Percentiles rank a stretch among this genome's conserved stretches.
phyloP scores from a whole-genome alignment of 1,140 invertebrate species.

The Zaprionus lachaisei region DNA sequence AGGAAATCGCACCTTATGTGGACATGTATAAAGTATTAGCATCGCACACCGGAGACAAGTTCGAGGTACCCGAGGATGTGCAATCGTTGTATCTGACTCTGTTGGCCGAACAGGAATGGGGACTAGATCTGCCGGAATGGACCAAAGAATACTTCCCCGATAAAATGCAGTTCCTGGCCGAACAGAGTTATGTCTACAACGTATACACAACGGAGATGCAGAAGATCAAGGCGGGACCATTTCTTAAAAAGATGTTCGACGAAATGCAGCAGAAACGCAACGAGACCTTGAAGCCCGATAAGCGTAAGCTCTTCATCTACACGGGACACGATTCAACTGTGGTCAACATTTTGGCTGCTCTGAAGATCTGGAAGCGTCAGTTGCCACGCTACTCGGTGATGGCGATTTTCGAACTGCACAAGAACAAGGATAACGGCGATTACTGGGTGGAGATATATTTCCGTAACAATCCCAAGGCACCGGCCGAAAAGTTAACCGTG shows the following conservation, averaged over 20 bases:
- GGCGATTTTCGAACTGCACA: constrained; percentile 90
- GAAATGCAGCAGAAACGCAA: constrained; percentile 86
- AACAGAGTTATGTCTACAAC: constrained; percentile 87
- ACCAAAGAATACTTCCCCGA: constrained; percentile 87
- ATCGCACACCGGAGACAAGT: constrained; percentile 85
- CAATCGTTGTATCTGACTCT: constrained; percentile 88
- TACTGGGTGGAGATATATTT: constrained; percentile 87
- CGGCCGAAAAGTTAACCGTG: constrained; percentile 86
- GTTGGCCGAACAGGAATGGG: constrained; percentile 87
- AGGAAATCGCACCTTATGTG: constrained; percentile 85
- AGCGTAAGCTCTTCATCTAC: constrained; percentile 88
- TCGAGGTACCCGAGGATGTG: constrained; percentile 88
- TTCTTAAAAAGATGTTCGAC: constrained; percentile 88
- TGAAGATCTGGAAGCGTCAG: constrained; percentile 90
- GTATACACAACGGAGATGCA: constrained; percentile 87
- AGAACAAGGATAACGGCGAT: constrained; percentile 84
- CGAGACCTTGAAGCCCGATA: constrained; percentile 84
- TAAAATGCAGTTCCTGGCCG: constrained; percentile 86
- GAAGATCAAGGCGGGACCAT: constrained; percentile 87
- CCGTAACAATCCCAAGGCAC: constrained; percentile 86
- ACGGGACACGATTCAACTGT: constrained; percentile 91
- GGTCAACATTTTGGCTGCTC: constrained; percentile 88
- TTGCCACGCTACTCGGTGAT: constrained; percentile 90
- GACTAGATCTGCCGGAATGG: constrained; percentile 87
- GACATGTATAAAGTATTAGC: constrained; percentile 86